phyloP scores from a whole-genome alignment of 2,113 vertebrate species.

The Labeo catla region DNA sequence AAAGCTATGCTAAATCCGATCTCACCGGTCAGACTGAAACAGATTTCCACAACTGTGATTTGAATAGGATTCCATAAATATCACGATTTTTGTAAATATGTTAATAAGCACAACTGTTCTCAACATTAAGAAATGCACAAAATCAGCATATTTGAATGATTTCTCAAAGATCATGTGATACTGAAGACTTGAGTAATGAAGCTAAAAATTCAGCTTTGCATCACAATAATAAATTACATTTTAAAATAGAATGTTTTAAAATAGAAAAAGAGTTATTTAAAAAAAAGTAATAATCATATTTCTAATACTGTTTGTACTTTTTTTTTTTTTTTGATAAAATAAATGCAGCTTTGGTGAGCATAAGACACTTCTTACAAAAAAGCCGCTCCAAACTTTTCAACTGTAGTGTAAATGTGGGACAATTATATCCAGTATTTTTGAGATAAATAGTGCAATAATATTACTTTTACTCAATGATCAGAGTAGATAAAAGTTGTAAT shows the following conservation, averaged over 20 bases:
- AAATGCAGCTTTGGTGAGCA: not conserved
- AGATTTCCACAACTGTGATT: no score
- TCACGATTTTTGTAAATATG: not conserved
- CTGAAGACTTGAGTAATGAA: not conserved
- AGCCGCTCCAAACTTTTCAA: no score
- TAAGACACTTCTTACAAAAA: not conserved
- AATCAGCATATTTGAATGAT: not conserved
- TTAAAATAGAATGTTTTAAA: not conserved
- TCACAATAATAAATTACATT: not conserved
- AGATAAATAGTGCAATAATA: not conserved
- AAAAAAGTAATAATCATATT: not conserved
- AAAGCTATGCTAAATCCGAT: no score
- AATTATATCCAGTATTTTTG: not conserved
- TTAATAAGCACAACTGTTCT: not conserved
- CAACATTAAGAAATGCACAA: not conserved
- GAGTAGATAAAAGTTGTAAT: not conserved
- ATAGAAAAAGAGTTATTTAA: not conserved
- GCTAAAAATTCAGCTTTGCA: not conserved
- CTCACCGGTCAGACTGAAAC: no score
- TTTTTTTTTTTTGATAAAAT: not conserved
- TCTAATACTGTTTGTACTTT: not conserved
- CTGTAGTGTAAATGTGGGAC: not conserved
- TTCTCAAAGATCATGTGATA: not conserved
- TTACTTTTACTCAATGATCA: not conserved
- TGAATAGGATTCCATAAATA: no score